A percentile compares a stretch with the other conserved stretches of the same genome.
These are phyloP conservation scores for Trissolcus japonicus DNA, from an alignment of 2,888 invertebrate species.

Conservation along the genomic window DNA sequence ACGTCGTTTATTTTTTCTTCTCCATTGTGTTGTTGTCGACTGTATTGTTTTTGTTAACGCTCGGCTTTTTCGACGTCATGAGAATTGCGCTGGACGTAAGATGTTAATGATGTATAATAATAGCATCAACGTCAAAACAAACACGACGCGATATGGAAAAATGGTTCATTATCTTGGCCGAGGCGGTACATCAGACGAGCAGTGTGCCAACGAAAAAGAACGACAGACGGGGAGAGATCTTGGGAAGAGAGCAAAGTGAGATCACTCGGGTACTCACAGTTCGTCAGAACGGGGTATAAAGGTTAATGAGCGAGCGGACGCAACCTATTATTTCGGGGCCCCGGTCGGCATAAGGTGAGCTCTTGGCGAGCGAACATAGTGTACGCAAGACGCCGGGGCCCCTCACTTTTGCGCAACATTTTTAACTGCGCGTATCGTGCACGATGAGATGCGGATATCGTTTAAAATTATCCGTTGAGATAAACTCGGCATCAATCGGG, in stretches of 20 bases:
- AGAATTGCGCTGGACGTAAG: conserved; percentile 36
- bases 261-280: conserved; percentile 68
- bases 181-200: conserved; percentile 49
- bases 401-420: conserved; percentile 16
- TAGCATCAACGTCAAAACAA: conserved; percentile 56
- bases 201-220: conserved; percentile 44
- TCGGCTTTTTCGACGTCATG: conserved; percentile 1
- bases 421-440: conserved; percentile 35
- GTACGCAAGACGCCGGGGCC: conserved; percentile 21
- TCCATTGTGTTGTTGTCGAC: background rate
- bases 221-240: conserved; percentile 42
- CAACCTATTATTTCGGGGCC: conserved; percentile 75
- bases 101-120: conserved; percentile 54
- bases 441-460: conserved; percentile 17
- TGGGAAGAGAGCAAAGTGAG: conserved; percentile 71
- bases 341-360: conserved; percentile 63
- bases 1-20: background rate
- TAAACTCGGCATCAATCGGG: background rate
- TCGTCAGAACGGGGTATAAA: conserved; percentile 72
- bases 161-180: conserved; percentile 52
- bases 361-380: conserved; percentile 17
- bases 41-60: conserved; percentile 11
- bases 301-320: conserved; percentile 76
- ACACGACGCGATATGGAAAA: conserved; percentile 49
- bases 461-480: conserved; percentile 22